Percentiles rank a stretch among this genome's conserved stretches.
Conservation (phyloP, 1,140 invertebrate species). For the Paraescarpia echinospica region DNA sequence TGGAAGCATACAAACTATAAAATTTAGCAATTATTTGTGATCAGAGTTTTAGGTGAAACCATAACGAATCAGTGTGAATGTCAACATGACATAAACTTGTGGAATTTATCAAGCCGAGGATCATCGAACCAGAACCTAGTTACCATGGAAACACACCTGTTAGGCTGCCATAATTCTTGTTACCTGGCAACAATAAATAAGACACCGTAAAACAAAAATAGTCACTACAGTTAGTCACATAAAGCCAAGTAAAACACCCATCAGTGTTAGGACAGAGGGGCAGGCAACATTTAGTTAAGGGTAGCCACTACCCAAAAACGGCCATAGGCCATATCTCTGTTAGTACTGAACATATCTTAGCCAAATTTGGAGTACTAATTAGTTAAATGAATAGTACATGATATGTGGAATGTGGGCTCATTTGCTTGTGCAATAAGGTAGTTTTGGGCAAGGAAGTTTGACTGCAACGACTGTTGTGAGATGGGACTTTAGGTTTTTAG, state of each 20-base stretch:
- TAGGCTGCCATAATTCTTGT: background rate
- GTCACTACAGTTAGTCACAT: background rate
- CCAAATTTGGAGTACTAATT: too few relatives aligned
- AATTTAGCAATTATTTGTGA: background rate
- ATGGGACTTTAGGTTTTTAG: too few relatives aligned
- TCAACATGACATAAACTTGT: background rate
- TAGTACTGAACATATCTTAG: too few relatives aligned
- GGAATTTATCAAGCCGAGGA: background rate
- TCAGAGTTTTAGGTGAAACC: background rate
- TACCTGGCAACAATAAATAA: conserved; percentile 10
- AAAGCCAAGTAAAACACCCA: background rate
- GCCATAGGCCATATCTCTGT: too few relatives aligned
- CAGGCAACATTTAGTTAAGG: background rate
- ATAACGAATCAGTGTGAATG: background rate
- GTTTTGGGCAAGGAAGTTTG: too few relatives aligned
- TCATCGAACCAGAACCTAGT: background rate
- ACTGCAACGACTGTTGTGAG: too few relatives aligned
- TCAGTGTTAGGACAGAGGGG: background rate
- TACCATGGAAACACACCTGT: background rate
- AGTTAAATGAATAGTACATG: too few relatives aligned
- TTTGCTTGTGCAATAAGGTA: too few relatives aligned
- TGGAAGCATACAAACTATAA: background rate
- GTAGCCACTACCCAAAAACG: background rate
- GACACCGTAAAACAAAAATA: background rate
- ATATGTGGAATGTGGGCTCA: too few relatives aligned